Percentiles rank a stretch among this genome's conserved stretches.
Evolutionary conservation across 1,140 invertebrate species (phyloP).

Genomic region (Conus betulinus): DNA sequence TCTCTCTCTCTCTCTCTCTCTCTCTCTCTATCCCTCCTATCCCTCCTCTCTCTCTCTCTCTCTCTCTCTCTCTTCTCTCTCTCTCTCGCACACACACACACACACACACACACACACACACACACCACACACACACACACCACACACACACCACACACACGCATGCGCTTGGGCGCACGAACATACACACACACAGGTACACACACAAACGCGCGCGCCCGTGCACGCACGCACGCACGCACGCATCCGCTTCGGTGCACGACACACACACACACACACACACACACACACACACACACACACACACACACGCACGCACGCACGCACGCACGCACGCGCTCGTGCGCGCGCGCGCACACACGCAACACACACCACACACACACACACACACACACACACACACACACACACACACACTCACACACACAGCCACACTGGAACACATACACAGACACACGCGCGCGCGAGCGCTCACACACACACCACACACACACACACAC

Average conservation of each 20-base stretch:
- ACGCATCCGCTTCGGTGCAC: not conserved
- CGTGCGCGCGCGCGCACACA: not conserved
- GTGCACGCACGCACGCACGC: not conserved
- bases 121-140: not conserved
- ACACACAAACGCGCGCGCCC: not conserved
- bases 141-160: too few species aligned
- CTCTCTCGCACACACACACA: not conserved
- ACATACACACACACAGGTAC: not conserved
- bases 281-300: slow-evolving; percentile 18
- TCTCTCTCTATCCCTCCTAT: too few species aligned
- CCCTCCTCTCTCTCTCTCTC: too few species aligned
- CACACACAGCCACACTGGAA: too few species aligned
- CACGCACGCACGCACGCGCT: not conserved
- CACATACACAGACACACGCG: too few species aligned
- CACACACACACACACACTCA: not conserved
- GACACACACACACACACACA: not conserved
- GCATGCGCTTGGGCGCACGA: not conserved
- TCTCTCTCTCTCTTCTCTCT: not conserved
- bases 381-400: slow-evolving; percentile 10
- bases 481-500: too few species aligned
- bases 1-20: not conserved
- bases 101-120: slow-evolving; percentile 13
- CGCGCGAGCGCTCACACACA: too few species aligned
- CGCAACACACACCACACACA: too few species aligned
- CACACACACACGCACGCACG: not conserved